These are phyloP conservation scores for Hippocampus abdominalis DNA, from an alignment of 2,113 vertebrate species.

Conservation along the genomic window DNA sequence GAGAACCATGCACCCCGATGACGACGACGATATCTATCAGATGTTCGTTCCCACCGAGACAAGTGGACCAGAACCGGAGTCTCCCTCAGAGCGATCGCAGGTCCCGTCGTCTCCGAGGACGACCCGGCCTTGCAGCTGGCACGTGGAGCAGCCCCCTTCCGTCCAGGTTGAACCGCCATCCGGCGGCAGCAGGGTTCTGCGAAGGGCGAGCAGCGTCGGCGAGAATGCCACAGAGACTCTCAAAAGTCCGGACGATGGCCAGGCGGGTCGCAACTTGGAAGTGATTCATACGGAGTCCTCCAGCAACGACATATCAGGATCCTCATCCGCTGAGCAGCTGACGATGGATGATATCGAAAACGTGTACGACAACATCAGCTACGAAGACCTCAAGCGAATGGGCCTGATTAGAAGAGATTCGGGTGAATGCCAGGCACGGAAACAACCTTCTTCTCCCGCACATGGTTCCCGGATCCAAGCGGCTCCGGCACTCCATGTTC, in stretches of 20 bases:
- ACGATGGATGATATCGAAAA: conserved; percentile 89
- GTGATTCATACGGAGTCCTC: conserved; percentile 71
- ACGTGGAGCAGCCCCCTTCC: conserved; percentile 74
- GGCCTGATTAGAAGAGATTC: conserved; percentile 78
- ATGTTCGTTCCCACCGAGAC: conserved; percentile 86
- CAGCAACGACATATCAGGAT: conserved; percentile 71
- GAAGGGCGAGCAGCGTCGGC: conserved; percentile 89
- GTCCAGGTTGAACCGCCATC: conserved; percentile 68
- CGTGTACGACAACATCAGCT: conserved; percentile 96
- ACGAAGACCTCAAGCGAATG: conserved; percentile 92
- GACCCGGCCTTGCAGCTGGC: conserved; percentile 91
- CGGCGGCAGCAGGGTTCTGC: conserved; percentile 69
- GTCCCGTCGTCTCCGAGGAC: conserved; percentile 48
- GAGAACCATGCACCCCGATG: conserved; percentile 79
- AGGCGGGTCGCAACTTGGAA: conserved; percentile 43
- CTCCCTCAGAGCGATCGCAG: conserved; percentile 44
- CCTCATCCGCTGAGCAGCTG: conserved; percentile 83
- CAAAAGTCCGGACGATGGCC: conserved; percentile 46
- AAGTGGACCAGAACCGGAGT: conserved; percentile 69
- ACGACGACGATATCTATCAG: conserved; percentile 91
- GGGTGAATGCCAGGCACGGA: conserved; percentile 49
- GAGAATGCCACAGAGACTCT: conserved; percentile 73
- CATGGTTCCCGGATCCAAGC: conserved; percentile 12
- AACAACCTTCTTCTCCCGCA: conserved; percentile 20
- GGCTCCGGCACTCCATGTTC: conserved; percentile 1